Evolutionary conservation across 1,140 invertebrate species (phyloP), one percentile per base, ranked within the genome.

Genomic region (Drosophila kikkawai): DNA sequence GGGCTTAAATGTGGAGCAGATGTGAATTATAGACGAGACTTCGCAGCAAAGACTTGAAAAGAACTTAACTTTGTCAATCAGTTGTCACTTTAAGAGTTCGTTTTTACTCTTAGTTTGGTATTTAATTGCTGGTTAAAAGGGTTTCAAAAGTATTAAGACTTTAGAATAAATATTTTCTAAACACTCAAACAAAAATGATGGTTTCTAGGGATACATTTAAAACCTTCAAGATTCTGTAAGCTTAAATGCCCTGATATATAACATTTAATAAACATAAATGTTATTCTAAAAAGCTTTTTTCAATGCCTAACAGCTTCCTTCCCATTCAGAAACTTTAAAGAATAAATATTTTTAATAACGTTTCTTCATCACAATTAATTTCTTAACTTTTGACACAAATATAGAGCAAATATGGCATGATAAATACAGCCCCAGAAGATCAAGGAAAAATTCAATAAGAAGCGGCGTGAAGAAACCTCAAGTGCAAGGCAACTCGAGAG

Each of bases 401-500:
- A 19, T 51, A 19, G 26, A 58, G 7, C 37, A 22, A 41, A 22
- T 32, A 51, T 11, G 3, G 11, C 39, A 19, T 22, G 7, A 17
- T 32, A 22, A 2, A 55, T 11, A 63, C 13, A 55, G 0, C 19
- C 34, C 34, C 4, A 17, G 11, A 17, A 15, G 26, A 13, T 15
- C 8, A 32, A 53, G 45, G 41, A 15, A 32, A 55, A 39, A 6
- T n/a, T 3, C 0, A 4, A 55, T n/a, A 39, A 22, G 58, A 22
- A 61, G 60, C 32, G 64, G 74, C 63, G 81, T 67, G 76, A 82
- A 87, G 47, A 80, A 70, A 71, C 64, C 67, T 88, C 80, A 88
- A 87, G 83, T 87, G 76, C 70, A 74, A 67, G 71, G 48, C 75
- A 87, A 74, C 64, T 60, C 56, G 42, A 82, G 61, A 87, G 84